Evolutionary conservation across 1,140 invertebrate species (phyloP), one percentile per base, ranked within the genome.

Genomic region (Eupristina koningsbergeri): DNA sequence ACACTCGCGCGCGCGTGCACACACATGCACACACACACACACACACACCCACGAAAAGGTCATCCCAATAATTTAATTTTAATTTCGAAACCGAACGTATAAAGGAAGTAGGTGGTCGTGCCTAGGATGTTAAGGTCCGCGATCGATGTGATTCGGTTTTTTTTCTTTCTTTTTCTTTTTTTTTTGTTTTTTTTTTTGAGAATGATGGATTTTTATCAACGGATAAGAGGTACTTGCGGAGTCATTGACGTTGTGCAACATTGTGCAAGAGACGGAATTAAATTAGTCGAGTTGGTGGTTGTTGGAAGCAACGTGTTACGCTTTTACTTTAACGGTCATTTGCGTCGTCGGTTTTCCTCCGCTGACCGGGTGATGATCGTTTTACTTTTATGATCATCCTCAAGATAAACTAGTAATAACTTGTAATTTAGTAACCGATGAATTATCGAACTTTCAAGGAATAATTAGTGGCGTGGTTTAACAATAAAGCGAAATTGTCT

Each of bases 11-110:
- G n/a, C n/a, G n/a, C n/a, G n/a, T n/a, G n/a, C n/a, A n/a, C n/a
- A n/a, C n/a, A n/a, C n/a, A n/a, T n/a, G n/a, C n/a, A n/a, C n/a
- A n/a, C n/a, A n/a, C n/a, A n/a, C n/a, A n/a, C n/a, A n/a, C n/a
- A n/a, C n/a, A n/a, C n/a, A n/a, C n/a, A n/a, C n/a, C n/a, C n/a
- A n/a, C n/a, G n/a, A n/a, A n/a, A n/a, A n/a, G n/a, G n/a, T n/a
- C n/a, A n/a, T n/a, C n/a, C n/a, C n/a, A n/a, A n/a, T 34, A 34
- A 82, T 64, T 50, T n/a, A 76, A 77, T 82, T 82, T 82, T 73
- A 82, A 82, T 58, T 82, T 82, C 81, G 81, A 77, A 47, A 58
- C 13, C 47, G n/a, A 19, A 31, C 19, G 53, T 53, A 19, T 15
- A 2, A 22, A 29, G 36, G 19, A 29, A 29, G 67, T 41, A n/a